phyloP scores from a whole-genome alignment of 2,113 vertebrate species.

The Polypterus senegalus region DNA sequence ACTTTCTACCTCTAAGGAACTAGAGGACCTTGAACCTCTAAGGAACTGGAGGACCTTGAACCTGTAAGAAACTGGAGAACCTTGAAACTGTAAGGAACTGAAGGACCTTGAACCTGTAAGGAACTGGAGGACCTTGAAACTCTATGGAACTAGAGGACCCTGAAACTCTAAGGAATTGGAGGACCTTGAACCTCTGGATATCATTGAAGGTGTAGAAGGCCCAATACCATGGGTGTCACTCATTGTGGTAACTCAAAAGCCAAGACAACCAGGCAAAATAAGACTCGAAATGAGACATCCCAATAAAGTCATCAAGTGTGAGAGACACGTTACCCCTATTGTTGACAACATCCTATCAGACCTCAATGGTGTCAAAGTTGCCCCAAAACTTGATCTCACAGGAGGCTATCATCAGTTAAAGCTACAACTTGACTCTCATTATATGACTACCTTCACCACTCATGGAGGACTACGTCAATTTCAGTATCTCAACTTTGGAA shows the following conservation, averaged over 20 bases:
- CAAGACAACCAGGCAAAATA: slow-evolving; percentile 1
- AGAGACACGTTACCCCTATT: slow-evolving; percentile 4
- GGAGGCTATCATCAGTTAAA: neutral
- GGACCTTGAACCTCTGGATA: neutral
- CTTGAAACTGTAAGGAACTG: too few relatives aligned
- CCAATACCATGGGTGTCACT: neutral
- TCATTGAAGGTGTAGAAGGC: neutral
- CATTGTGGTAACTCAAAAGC: neutral
- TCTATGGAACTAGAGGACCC: too few relatives aligned
- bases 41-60: too few relatives aligned
- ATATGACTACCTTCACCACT: neutral
- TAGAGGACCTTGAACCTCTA: too few relatives aligned
- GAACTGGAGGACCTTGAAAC: too few relatives aligned
- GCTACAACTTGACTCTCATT: neutral
- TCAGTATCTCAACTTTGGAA: neutral
- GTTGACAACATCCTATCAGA: slow-evolving; percentile 1
- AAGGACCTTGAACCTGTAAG: too few relatives aligned
- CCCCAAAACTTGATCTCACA: slow-evolving; percentile 4
- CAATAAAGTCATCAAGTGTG: neutral
- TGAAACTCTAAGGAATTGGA: too few relatives aligned
- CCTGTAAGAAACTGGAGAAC: too few relatives aligned
- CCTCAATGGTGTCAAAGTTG: neutral
- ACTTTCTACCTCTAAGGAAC: too few relatives aligned
- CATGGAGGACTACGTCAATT: neutral
- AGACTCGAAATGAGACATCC: neutral